A percentile compares a stretch with the other conserved stretches of the same genome.
Evolutionary conservation across 1,140 invertebrate genomes (phyloP).

Genomic region (Akabosia matsudoensis): DNA sequence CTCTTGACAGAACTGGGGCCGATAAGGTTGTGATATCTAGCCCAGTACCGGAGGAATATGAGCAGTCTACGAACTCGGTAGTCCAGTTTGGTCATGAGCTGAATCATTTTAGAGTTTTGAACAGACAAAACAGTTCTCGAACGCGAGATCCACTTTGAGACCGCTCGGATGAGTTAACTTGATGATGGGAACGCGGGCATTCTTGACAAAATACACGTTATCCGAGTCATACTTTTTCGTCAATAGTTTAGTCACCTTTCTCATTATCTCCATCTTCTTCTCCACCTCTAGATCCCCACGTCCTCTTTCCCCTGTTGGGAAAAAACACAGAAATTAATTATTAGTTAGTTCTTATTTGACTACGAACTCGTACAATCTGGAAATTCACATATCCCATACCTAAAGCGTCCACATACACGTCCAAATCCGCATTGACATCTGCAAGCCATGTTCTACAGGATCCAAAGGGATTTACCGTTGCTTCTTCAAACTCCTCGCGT

Average conservation of each 20-base stretch:
- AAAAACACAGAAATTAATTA: not conserved
- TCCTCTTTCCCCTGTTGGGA: not conserved
- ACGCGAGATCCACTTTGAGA: slow-evolving; percentile 65
- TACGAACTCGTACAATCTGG: too few species aligned
- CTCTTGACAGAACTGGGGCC: slow-evolving; percentile 57
- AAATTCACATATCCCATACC: too few species aligned
- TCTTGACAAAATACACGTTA: not conserved
- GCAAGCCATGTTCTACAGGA: slow-evolving; percentile 4
- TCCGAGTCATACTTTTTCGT: not conserved
- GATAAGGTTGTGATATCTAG: slow-evolving; percentile 57
- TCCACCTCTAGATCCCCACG: not conserved
- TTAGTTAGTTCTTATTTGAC: too few species aligned
- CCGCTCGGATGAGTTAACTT: slow-evolving; percentile 62
- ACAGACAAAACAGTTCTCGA: slow-evolving; percentile 64
- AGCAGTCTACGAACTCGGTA: slow-evolving; percentile 58
- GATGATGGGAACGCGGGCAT: slow-evolving; percentile 68
- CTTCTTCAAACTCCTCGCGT: not conserved
- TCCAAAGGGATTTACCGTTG: not conserved
- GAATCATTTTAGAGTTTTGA: slow-evolving; percentile 61
- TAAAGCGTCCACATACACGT: not conserved
- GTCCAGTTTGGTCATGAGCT: slow-evolving; percentile 59
- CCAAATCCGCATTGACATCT: slow-evolving; percentile 5
- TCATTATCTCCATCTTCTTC: not conserved
- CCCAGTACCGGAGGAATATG: slow-evolving; percentile 68
- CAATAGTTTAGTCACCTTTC: not conserved